Evolutionary conservation across 2,888 invertebrate species (phyloP), one percentile per base, ranked within the genome.

Genomic region (Cataglyphis rosenhaueri): DNA sequence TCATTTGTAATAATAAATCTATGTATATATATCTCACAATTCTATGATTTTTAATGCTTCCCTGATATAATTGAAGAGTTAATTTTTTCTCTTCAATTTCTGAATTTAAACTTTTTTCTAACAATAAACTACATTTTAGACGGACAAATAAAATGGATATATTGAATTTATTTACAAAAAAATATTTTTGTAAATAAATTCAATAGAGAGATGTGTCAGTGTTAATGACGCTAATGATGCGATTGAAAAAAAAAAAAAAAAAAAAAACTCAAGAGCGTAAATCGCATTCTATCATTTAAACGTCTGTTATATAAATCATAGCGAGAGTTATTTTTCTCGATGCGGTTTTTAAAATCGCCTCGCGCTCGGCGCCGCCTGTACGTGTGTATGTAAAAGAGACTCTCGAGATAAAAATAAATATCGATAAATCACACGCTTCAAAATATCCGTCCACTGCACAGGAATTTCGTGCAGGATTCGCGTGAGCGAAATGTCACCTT

Each of bases 321-420:
- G 59, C 71, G 71, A 48, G 48, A 61, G 35, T 61, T 79, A 59
- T 68, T 79, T 79, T 62, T 71, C 71, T 70, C 71, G 15, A 8
- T 21, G 35, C 71, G 35, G 70, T 35, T 44, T 71, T 79, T 61
- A 71, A 79, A 79, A 71, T 70, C 21, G 5, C n/a, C n/a, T 0
- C 1, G 5, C 64, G 81, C 1, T 5, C 29, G 44, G 57, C 18
- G 32, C 18, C 44, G 35, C 1, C 44, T 52, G 1, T n/a, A 8
- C 8, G 6, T n/a, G 8, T 8, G 48, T 18, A 29, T 29, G 29
- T 29, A 29, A 1, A 2, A 2, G 65, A 21, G 8, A 44, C 3
- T 44, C 44, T 57, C 18, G 44, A 25, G 57, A 59, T 48, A 44
- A 57, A 65, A 65, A 82, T 82, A 65, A 76, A 44, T 82, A 44